Evolutionary conservation across 2,888 invertebrate species (phyloP).

Genomic region (Xanthia togata): DNA sequence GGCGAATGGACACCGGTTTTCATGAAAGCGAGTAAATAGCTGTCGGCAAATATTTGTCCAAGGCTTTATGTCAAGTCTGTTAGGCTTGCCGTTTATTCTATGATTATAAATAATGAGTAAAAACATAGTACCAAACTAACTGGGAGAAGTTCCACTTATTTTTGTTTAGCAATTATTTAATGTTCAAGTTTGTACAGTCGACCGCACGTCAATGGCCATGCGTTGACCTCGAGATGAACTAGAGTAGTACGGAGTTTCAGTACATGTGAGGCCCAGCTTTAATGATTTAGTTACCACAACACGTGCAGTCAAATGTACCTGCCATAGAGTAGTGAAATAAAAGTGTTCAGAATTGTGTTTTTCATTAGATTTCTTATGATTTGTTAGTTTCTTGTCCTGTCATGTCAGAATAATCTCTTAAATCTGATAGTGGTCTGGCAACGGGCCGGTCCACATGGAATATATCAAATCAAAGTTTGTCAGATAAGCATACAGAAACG

Average conservation of each 20-base stretch:
- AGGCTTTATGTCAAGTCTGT: conserved; percentile 37
- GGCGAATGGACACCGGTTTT: conserved; percentile 31
- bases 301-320: background rate
- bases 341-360: background rate
- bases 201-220: background rate
- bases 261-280: background rate
- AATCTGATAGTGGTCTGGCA: background rate
- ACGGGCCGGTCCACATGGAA: no score
- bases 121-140: background rate
- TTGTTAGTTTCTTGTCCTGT: background rate
- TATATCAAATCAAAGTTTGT: background rate
- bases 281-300: background rate
- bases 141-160: background rate
- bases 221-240: background rate
- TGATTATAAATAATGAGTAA: background rate
- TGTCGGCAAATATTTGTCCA: conserved; percentile 42
- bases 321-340: background rate
- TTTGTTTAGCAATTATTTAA: background rate
- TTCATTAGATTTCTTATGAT: background rate
- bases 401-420: background rate
- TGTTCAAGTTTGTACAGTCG: background rate
- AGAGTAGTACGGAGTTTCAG: background rate
- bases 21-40: conserved; percentile 34
- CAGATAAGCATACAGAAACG: background rate
- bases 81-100: conserved; percentile 13